phyloP scores from a whole-genome alignment of 1,140 invertebrate species.

The Cyphomyrmex costatus region DNA sequence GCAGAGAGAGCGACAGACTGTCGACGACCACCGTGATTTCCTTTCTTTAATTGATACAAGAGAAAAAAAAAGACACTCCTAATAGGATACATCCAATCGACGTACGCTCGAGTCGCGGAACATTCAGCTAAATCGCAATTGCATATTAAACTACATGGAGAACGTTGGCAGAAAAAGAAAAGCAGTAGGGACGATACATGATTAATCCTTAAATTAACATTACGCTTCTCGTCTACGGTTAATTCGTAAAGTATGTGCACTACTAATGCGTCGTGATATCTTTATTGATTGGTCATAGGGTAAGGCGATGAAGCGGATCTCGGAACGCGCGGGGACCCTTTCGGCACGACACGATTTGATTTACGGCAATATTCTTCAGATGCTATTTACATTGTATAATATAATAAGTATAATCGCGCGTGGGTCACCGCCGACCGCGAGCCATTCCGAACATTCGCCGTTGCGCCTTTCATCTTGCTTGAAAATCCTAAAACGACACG shows the following conservation, averaged over 20 bases:
- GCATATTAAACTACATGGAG: conserved; percentile 10
- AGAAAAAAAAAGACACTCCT: conserved; percentile 53
- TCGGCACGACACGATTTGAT: conserved; percentile 39
- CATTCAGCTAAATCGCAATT: conserved; percentile 33
- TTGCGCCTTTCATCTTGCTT: conserved; percentile 6
- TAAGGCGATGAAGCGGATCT: conserved; percentile 31
- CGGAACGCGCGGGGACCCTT: conserved; percentile 22
- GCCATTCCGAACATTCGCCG: conserved; percentile 43
- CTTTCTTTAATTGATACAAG: conserved; percentile 39
- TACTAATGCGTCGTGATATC: conserved; percentile 51
- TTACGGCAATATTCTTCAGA: conserved; percentile 52
- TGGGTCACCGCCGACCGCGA: background rate
- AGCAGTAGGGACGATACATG: conserved; percentile 35
- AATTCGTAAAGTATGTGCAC: conserved; percentile 26
- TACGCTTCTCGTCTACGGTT: conserved; percentile 35
- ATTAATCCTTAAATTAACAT: conserved; percentile 43
- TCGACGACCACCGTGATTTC: conserved; percentile 11
- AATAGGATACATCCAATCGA: conserved; percentile 20
- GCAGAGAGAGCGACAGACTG: conserved; percentile 9
- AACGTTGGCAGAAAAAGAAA: conserved; percentile 1
- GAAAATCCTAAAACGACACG: conserved; percentile 43
- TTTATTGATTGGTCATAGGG: conserved; percentile 58
- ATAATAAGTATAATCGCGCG: conserved; percentile 27
- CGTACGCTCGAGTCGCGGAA: conserved; percentile 45
- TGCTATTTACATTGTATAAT: conserved; percentile 60